Percentiles rank a stretch among this genome's conserved stretches.
Conservation (phyloP, 2,797 vertebrate genomes). For the Sciaenops ocellatus region DNA sequence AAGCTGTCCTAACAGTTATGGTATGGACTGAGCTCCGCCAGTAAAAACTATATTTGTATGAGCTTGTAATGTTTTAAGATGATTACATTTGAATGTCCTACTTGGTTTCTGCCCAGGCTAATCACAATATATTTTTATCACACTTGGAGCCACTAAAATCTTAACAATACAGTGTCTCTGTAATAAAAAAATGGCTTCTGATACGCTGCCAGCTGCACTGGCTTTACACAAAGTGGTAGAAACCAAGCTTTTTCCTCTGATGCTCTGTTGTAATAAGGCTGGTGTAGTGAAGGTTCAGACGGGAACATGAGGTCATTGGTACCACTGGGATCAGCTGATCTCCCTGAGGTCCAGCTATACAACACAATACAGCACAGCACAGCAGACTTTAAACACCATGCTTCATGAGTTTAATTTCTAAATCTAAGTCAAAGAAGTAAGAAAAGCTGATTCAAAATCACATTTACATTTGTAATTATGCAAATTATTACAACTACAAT, state of each 20-base stretch:
- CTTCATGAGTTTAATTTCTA: background rate
- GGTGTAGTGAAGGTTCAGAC: background rate
- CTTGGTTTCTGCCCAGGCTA: background rate
- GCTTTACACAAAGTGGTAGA: conserved; percentile 13
- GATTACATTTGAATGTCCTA: conserved; percentile 10
- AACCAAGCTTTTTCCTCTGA: conserved; percentile 2
- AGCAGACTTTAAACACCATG: background rate
- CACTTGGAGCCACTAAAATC: conserved; percentile 21
- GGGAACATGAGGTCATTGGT: conserved; percentile 13
- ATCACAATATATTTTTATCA: conserved; percentile 13
- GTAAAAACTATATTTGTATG: conserved; percentile 13
- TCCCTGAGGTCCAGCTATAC: background rate
- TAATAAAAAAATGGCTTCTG: conserved; percentile 19
- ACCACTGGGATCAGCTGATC: conserved; percentile 20
- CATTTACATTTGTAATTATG: background rate
- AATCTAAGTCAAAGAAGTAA: background rate
- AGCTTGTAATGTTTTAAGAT: conserved; percentile 4
- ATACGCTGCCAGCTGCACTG: conserved; percentile 14
- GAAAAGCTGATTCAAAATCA: background rate
- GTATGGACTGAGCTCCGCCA: background rate
- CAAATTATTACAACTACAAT: background rate
- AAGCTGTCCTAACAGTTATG: background rate
- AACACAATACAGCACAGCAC: background rate
- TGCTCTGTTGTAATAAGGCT: conserved; percentile 28
- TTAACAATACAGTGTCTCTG: conserved; percentile 26